Conservation (phyloP, 35 echinoderm and acorn worm species). For the Nesometra sesokonis region DNA sequence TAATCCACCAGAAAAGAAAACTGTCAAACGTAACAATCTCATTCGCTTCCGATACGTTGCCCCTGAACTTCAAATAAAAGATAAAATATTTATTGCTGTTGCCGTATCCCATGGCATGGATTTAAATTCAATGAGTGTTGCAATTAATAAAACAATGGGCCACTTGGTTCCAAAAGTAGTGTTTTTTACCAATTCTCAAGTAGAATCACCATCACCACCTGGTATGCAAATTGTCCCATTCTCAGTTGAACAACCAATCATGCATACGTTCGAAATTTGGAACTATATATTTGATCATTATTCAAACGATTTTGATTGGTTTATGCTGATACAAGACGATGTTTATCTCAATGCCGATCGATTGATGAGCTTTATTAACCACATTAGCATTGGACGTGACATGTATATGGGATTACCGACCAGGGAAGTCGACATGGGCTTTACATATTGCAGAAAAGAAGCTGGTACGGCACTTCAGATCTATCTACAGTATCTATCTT, state of each 20-base stretch:
- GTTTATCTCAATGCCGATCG: conserved; percentile 64
- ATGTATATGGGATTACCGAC: conserved; percentile 71
- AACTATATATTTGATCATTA: conserved; percentile 79
- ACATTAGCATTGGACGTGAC: conserved; percentile 81
- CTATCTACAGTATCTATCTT: too few relatives aligned
- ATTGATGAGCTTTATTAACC: conserved; percentile 69
- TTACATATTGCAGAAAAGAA: conserved; percentile 89
- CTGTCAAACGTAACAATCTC: conserved; percentile 39
- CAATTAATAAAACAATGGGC: conserved; percentile 80
- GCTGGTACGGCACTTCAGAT: conserved; percentile 46
- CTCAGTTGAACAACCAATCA: conserved; percentile 53
- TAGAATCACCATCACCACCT: conserved; percentile 20
- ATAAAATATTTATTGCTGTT: conserved; percentile 94
- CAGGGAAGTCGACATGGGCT: conserved; percentile 76
- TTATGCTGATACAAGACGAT: conserved; percentile 70
- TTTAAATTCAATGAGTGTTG: conserved; percentile 69
- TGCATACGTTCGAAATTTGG: conserved; percentile 72
- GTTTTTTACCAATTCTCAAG: conserved; percentile 54
- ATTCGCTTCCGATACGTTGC: conserved; percentile 70
- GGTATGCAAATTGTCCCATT: conserved; percentile 61
- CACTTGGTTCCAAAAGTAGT: conserved; percentile 73
- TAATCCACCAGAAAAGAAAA: conserved; percentile 56
- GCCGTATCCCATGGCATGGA: conserved; percentile 57
- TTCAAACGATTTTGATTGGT: conserved; percentile 85
- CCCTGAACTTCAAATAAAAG: conserved; percentile 64